Evolutionary conservation across 2,113 vertebrate species (phyloP).

Genomic region (Bubo bubo): DNA sequence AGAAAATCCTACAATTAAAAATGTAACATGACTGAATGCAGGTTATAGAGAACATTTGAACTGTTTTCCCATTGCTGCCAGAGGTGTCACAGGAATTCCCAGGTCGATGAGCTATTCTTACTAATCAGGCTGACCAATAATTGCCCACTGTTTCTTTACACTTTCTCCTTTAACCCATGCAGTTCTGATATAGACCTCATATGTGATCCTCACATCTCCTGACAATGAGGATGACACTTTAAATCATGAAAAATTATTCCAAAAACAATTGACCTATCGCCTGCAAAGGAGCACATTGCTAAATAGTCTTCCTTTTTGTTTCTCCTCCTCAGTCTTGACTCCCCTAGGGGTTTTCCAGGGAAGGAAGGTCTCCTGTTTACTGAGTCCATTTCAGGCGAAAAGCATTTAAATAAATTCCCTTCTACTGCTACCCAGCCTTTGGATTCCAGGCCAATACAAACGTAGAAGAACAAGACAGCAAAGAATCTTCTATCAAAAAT

Average conservation of each 20-base stretch:
- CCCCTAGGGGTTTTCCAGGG: not conserved
- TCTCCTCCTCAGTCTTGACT: not conserved
- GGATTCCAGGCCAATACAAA: not conserved
- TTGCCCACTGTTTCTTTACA: not conserved
- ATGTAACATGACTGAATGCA: not conserved
- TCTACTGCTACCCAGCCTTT: not conserved
- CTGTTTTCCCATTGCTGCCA: not conserved
- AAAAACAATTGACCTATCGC: not conserved
- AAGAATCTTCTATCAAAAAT: not conserved
- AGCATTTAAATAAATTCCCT: not conserved
- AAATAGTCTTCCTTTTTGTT: not conserved
- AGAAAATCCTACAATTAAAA: not conserved
- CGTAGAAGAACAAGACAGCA: not conserved
- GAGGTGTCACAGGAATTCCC: not conserved
- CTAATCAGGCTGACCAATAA: not conserved
- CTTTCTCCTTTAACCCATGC: not conserved
- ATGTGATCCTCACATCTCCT: not conserved
- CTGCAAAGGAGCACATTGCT: not conserved
- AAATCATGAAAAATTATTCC: not conserved
- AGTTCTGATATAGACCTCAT: not conserved
- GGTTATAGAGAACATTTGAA: not conserved
- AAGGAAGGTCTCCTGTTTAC: not conserved
- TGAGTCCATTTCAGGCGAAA: not conserved
- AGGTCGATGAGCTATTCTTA: not conserved
- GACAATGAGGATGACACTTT: not conserved